Percentiles rank a stretch among this genome's conserved stretches.
These are phyloP conservation scores for Hemithea aestivaria DNA, from an alignment of 2,888 invertebrate genomes.

Conservation along the genomic window DNA sequence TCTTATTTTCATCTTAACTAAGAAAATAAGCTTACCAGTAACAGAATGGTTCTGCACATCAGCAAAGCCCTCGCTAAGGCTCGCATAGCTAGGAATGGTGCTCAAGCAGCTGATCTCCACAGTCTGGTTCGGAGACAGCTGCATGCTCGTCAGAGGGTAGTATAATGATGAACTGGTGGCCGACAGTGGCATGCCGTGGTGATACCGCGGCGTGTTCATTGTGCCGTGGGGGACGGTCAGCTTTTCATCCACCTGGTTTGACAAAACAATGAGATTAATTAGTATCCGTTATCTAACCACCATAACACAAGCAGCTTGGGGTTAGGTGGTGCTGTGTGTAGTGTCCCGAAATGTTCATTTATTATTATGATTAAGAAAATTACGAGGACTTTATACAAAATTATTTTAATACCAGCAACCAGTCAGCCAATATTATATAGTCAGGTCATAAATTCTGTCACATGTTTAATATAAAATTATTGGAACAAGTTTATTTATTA, in stretches of 20 bases:
- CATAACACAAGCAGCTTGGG: too few relatives aligned
- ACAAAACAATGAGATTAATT: too few relatives aligned
- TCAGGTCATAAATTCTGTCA: too few relatives aligned
- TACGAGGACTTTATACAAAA: too few relatives aligned
- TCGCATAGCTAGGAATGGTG: constrained; percentile 87
- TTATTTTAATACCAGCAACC: too few relatives aligned
- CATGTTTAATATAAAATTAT: too few relatives aligned
- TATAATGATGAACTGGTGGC: constrained; percentile 75
- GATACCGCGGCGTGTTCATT: constrained; percentile 54
- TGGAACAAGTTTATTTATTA: too few relatives aligned
- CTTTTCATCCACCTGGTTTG: constrained; percentile 68
- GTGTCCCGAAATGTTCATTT: too few relatives aligned
- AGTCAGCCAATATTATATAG: too few relatives aligned
- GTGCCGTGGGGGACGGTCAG: constrained; percentile 65
- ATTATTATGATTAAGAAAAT: too few relatives aligned
- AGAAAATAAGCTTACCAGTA: constrained; percentile 76
- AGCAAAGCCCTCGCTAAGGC: constrained; percentile 83
- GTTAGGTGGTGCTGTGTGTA: too few relatives aligned
- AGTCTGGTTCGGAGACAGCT: constrained; percentile 83
- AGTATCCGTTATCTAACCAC: too few relatives aligned
- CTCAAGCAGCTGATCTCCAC: constrained; percentile 87
- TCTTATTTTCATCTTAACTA: neutral
- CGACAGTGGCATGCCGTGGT: constrained; percentile 63
- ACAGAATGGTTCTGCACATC: constrained; percentile 85
- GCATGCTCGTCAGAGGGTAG: constrained; percentile 84